These are phyloP conservation scores for Acleris emargana DNA, from an alignment of 2,888 invertebrate genomes.

Conservation along the genomic window DNA sequence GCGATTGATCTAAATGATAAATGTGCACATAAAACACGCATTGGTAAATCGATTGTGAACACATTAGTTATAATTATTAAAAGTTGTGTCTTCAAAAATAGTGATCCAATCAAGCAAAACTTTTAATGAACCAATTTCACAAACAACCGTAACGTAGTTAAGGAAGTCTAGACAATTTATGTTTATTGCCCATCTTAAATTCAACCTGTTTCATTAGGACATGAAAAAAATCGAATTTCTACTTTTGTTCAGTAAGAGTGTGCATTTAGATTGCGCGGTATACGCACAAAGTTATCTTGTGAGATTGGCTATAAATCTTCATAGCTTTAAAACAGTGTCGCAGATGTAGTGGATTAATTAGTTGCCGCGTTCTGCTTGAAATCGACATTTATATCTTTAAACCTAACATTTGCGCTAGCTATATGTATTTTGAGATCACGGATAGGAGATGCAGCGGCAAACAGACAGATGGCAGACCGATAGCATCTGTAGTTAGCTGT, in stretches of 20 bases:
- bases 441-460: conserved; percentile 33
- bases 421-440: conserved; percentile 24
- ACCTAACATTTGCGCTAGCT: conserved; percentile 27
- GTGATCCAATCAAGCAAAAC: conserved; percentile 32
- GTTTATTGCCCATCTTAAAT: conserved; percentile 29
- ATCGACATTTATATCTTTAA: conserved; percentile 35
- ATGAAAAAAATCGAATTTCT: conserved; percentile 12
- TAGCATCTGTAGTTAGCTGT: conserved; percentile 34
- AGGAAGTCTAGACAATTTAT: conserved; percentile 37
- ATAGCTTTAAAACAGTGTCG: conserved; percentile 36
- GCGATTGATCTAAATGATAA: conserved; percentile 5
- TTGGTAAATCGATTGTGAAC: conserved; percentile 19
- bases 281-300: conserved; percentile 33
- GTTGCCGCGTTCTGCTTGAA: conserved; percentile 35
- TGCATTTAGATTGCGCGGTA: conserved; percentile 28
- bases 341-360: conserved; percentile 36
- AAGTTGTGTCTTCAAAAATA: conserved; percentile 13
- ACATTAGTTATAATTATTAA: conserved; percentile 20
- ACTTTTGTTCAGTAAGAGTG: conserved; percentile 26
- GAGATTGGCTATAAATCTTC: conserved; percentile 36
- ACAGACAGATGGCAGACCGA: conserved; percentile 34
- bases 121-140: conserved; percentile 33
- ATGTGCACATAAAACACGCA: conserved; percentile 3
- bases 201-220: conserved; percentile 27
- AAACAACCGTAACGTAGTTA: conserved; percentile 34